phyloP scores from a whole-genome alignment of 2,113 vertebrate genomes.

The Climacteris rufus region DNA sequence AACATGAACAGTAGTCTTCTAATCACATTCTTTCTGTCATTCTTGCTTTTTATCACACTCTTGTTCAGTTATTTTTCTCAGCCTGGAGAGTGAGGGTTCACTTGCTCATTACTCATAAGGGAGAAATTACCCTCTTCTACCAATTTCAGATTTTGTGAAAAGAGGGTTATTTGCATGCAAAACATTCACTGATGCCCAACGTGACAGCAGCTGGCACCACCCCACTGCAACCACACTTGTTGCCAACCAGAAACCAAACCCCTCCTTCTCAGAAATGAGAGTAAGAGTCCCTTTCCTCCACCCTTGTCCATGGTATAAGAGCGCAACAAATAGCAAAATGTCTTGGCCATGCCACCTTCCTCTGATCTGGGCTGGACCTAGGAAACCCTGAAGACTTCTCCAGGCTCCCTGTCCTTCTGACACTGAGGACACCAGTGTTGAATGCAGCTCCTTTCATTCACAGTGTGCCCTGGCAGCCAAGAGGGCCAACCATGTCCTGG shows the following conservation, averaged over 20 bases:
- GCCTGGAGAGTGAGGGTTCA: neutral
- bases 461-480: neutral
- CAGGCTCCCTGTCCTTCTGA: neutral
- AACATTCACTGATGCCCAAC: neutral
- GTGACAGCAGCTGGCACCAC: neutral
- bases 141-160: neutral
- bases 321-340: neutral
- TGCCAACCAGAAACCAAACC: fast-evolving
- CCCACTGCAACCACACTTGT: no score
- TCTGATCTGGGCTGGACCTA: neutral
- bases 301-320: no score
- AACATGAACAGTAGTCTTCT: neutral
- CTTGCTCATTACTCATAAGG: neutral
- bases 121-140: neutral
- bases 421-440: neutral
- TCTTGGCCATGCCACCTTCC: neutral
- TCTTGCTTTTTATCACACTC: neutral
- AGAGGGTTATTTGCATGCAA: fast-evolving
- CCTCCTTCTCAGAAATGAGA: neutral
- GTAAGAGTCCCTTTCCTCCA: neutral
- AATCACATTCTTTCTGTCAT: neutral
- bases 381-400: neutral
- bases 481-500: fast-evolving
- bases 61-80: neutral
- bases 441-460: neutral